Base-by-base conservation (phyloP, 1,140 invertebrate genomes). In the Plutomurus gul region DNA sequence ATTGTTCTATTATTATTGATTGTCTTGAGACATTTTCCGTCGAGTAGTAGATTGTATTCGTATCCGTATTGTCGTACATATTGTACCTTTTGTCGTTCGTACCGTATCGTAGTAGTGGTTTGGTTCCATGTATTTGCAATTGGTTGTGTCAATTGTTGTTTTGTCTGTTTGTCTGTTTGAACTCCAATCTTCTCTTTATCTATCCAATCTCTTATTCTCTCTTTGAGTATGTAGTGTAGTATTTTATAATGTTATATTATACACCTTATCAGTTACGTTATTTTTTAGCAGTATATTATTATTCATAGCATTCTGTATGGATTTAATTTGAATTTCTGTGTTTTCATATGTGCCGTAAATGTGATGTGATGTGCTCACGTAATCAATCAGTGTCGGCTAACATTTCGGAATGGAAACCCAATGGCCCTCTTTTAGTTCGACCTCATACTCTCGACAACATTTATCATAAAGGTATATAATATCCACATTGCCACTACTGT, bases 391-490 rank as follows among this genome's bases (percentile, higher is more conserved):
- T 83, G 80, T 83, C 82, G 65, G 77, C 80, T 81, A 81, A 81
- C 80, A 79, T 81, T 77, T 78, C 60, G 80, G 82, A 83, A 80
- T 83, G 82, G 82, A 81, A 78, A 77, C 65, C 56, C 56, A 81
- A 81, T 80, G 80, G 82, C 70, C 77, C 77, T 51, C 72, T 77
- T 79, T 83, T 81, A 80, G 80, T 82, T 78, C 80, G 82, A 74
- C 82, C 82, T 39, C 82, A 83, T 76, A 83, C 82, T 36, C 76
- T 83, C 74, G 82, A 83, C 78, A 77, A 83, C 80, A 83, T 83
- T 82, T 83, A 83, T 56, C 47, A 76, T 60, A 81, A 83, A 83
- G 82, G 82, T 83, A 83, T 81, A 39, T n/a, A n/a, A n/a, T n/a
- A n/a, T n/a, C n/a, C 46, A 72, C 20, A 49, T 78, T 46, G 36